Percentiles rank a stretch among this genome's conserved stretches.
Conservation (phyloP, 92 coral and sea anemone genomes). For the Micromussa lordhowensis region DNA sequence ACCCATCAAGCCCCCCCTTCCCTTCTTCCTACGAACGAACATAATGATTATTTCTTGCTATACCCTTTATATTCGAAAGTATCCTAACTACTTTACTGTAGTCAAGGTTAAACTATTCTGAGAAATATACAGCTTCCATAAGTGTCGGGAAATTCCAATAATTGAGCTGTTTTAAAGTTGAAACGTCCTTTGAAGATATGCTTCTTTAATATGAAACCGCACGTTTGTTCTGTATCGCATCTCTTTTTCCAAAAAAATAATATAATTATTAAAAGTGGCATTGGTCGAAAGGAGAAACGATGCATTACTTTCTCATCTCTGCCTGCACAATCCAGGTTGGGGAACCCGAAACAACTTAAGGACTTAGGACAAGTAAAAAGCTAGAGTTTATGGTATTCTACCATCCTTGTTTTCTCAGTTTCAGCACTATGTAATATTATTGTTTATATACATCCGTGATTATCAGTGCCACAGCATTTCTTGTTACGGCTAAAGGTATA, state of each 20-base stretch:
- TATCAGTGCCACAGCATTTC: slow-evolving; percentile 3
- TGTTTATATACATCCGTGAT: slow-evolving; percentile 16
- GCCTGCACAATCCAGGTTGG: background rate
- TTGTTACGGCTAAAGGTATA: slow-evolving; percentile 23
- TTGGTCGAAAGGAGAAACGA: background rate
- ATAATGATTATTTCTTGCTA: background rate
- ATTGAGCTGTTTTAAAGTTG: background rate
- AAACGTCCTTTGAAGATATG: background rate
- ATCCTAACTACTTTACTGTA: background rate
- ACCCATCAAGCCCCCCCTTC: no score
- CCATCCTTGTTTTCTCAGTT: background rate
- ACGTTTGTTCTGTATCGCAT: background rate
- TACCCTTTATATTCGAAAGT: background rate
- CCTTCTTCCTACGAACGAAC: no score
- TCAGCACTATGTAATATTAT: no score
- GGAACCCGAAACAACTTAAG: background rate
- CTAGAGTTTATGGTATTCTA: background rate
- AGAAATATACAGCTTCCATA: background rate
- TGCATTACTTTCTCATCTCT: background rate
- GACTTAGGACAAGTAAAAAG: background rate
- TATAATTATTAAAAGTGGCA: background rate
- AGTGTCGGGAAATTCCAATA: background rate
- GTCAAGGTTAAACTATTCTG: background rate
- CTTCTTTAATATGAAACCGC: background rate
- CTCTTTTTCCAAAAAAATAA: background rate